Base-by-base conservation (phyloP, 2,113 vertebrate genomes). In the Chaenogobius annularis region DNA sequence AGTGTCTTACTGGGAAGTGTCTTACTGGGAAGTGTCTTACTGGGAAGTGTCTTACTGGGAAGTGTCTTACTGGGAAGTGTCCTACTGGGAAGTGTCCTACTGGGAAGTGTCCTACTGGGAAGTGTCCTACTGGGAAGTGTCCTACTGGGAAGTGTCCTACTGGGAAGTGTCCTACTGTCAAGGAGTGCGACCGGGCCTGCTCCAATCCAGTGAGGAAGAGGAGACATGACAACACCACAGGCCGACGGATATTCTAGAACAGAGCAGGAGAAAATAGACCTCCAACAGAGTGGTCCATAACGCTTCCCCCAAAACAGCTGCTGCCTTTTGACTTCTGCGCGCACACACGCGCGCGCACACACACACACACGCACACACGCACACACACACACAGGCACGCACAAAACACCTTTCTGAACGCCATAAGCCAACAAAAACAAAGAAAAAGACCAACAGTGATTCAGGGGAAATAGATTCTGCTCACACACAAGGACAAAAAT, bases 261-360 rank as follows among this genome's bases (percentile, higher is more conserved):
- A 85, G 72, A 83, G 50, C 35, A 65, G 69, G 68, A 81, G 72
- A 85, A 89, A 82, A 87, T 83, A 85, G 80, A 75, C 40, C 71
- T 83, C 78, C 54, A 48, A 75, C 78, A 79, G 77, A 72, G 67
- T 5, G 50, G 73, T 83, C n/a, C 82, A 86, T 72, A 54, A 54
- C 50, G 69, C 56, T 71, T 65, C 54, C 26, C 1, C 52, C 71
- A 54, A 87, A 75, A 83, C 82, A 79, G 83, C 85, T 77, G 80
- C 66, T 68, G 70, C 66, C 20, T n/a, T 40, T 62, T 4, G 50
- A 44, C 15, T 65, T 54, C 12, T 9, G 10, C 56, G 56, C 66
- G 67, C 61, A 64, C 77, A 59, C 23, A 74, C 15, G 19, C 6
- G 6, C 48, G 19, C 48, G 15, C 14, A 31, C 63, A 50, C 15